Evolutionary conservation across 1,140 invertebrate species (phyloP).

Genomic region (Polypedilum pembai): DNA sequence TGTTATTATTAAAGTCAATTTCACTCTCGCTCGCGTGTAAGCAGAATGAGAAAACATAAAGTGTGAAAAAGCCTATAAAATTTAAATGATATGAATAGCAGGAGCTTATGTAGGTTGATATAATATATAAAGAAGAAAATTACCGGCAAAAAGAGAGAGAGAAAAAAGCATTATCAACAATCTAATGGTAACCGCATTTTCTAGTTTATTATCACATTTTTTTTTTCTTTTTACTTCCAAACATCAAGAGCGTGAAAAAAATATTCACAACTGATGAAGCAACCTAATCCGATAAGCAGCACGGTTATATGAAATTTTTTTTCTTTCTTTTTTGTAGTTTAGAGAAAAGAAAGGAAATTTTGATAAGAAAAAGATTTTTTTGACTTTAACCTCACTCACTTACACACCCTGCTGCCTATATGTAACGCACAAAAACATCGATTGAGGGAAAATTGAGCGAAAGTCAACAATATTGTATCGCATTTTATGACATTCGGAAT

Average conservation of each 20-base stretch:
- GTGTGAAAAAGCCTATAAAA: slow-evolving; percentile 6
- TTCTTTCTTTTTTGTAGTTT: not conserved
- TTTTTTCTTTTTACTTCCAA: not conserved
- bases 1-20: too few species aligned
- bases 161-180: not conserved
- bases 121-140: not conserved
- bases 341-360: not conserved
- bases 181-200: slow-evolving; percentile 11
- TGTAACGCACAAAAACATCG: too few species aligned
- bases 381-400: not conserved
- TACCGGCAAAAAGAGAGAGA: not conserved
- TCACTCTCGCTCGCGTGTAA: too few species aligned
- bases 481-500: not conserved
- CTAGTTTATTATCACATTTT: slow-evolving; percentile 20
- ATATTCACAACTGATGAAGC: slow-evolving; percentile 1
- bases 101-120: not conserved
- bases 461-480: slow-evolving; percentile 18
- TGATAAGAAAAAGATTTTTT: not conserved
- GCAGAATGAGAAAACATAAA: not conserved
- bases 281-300: slow-evolving; percentile 3
- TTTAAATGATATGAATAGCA: slow-evolving; percentile 10
- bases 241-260: not conserved
- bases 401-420: not conserved
- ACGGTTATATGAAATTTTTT: not conserved
- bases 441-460: not conserved